Evolutionary conservation across 1,140 invertebrate species (phyloP), one percentile per base, ranked within the genome.

Genomic region (Drosophila tristis): DNA sequence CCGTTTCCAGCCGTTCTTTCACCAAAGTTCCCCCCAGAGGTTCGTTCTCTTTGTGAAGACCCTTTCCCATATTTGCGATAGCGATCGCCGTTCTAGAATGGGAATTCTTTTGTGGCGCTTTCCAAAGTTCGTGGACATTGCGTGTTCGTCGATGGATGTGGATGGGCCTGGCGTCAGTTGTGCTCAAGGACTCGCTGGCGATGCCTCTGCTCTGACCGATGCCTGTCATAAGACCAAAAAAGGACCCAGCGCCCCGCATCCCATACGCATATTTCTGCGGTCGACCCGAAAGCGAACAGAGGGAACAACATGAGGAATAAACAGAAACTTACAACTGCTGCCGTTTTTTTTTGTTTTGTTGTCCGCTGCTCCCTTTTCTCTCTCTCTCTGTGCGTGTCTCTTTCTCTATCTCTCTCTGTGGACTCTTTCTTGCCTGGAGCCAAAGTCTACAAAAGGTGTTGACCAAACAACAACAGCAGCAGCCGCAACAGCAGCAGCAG

Each of bases 371-470:
- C 35, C 11, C 35, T 39, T 13, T 13, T 29, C 26, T 29, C 26
- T 29, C 5, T 29, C 5, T 29, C 5, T 1, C 5, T 7, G 26
- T 29, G 26, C 26, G 26, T 29, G 26, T 29, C 26, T 79, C 70
- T 58, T 82, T 25, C 63, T 54, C 49, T 64, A 72, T 39, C 35
- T 13, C 35, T 39, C 35, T 35, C 9, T 39, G 35, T 39, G 35
- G 35, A 39, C 71, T 59, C 82, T 77, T 84, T 77, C 58, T 81
- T 71, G 84, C 82, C 82, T 75, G 80, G 39, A 89, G 82, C 84
- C 66, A 87, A 74, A 82, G 82, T 87, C 82, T 87, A 89, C 82
- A 87, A 87, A 87, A 87, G 82, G 82, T 87, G 82, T 86, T 86
- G 82, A 72, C 84, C 82, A 86, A 86, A 84, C 76, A 79, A 53